phyloP scores from a whole-genome alignment of 2,113 vertebrate species.

The Morone chrysops region DNA sequence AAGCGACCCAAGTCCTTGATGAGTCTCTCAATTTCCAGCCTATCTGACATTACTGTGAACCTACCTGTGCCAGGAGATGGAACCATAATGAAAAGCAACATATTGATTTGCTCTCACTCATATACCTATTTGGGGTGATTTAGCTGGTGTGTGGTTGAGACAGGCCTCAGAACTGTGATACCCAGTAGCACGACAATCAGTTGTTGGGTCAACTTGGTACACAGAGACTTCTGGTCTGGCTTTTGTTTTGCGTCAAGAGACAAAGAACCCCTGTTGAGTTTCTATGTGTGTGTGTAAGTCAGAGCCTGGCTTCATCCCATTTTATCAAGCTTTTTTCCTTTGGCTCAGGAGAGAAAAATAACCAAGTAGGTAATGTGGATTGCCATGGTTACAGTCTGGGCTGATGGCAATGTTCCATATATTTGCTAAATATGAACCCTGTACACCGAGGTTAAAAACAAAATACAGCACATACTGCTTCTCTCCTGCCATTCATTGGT shows the following conservation, averaged over 20 bases:
- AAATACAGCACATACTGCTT: neutral
- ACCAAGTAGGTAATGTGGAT: conserved; percentile 71
- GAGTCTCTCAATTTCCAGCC: conserved; percentile 73
- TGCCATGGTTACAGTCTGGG: conserved; percentile 75
- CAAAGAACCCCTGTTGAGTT: conserved; percentile 16
- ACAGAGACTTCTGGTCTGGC: conserved; percentile 1
- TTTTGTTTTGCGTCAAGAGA: neutral
- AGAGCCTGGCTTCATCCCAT: conserved; percentile 55
- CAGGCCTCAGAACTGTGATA: conserved; percentile 29
- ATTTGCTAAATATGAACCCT: conserved; percentile 56
- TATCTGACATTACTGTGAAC: conserved; percentile 56
- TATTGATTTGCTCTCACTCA: conserved; percentile 77
- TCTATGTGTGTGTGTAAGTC: conserved; percentile 21
- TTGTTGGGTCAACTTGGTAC: conserved; percentile 3
- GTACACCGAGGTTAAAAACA: conserved; percentile 47
- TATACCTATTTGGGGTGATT: conserved; percentile 57
- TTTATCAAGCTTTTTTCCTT: conserved; percentile 71
- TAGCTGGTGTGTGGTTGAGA: conserved; percentile 29
- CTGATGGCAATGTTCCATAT: conserved; percentile 60
- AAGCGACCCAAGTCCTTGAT: conserved; percentile 59
- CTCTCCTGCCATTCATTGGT: conserved; percentile 1
- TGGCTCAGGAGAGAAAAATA: conserved; percentile 64
- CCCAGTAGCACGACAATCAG: conserved; percentile 25
- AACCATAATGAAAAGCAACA: conserved; percentile 73
- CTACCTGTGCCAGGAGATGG: conserved; percentile 60